Percentiles rank a stretch among this genome's conserved stretches.
phyloP scores from a whole-genome alignment of 2,888 invertebrate genomes.

The Mayetiola destructor region DNA sequence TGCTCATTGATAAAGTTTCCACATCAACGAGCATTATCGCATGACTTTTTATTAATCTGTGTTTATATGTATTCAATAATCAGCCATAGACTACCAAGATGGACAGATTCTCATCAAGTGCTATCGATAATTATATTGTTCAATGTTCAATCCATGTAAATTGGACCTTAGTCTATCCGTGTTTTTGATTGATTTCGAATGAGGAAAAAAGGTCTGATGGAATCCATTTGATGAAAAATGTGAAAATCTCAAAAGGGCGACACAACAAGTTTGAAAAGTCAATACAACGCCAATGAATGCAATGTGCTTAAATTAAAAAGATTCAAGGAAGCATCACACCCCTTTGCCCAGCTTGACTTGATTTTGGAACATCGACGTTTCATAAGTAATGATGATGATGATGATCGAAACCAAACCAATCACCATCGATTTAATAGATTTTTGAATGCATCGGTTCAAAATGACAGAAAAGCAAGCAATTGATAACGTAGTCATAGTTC shows the following conservation, averaged over 20 bases:
- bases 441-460: conserved; percentile 5
- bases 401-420: conserved; percentile 1
- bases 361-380: conserved; percentile 1
- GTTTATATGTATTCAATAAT: not conserved
- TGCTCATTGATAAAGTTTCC: conserved; percentile 10
- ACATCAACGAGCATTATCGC: not conserved
- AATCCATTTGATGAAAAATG: conserved; percentile 2
- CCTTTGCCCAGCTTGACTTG: no score
- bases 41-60: not conserved
- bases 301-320: conserved; percentile 2
- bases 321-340: no score
- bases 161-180: not conserved
- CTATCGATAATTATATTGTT: not conserved
- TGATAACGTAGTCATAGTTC: not conserved
- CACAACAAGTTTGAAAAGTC: conserved; percentile 11
- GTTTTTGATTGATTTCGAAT: no score
- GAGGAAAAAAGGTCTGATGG: not conserved
- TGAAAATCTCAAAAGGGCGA: not conserved
- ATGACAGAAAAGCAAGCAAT: no score
- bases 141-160: not conserved
- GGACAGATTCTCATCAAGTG: conserved; percentile 4
- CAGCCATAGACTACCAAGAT: not conserved
- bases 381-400: not conserved
- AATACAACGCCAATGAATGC: conserved; percentile 10
- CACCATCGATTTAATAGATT: conserved; percentile 11